Percentiles rank a stretch among this genome's conserved stretches.
Evolutionary conservation across 2,113 vertebrate species (phyloP).

Genomic region (Verasper variegatus): DNA sequence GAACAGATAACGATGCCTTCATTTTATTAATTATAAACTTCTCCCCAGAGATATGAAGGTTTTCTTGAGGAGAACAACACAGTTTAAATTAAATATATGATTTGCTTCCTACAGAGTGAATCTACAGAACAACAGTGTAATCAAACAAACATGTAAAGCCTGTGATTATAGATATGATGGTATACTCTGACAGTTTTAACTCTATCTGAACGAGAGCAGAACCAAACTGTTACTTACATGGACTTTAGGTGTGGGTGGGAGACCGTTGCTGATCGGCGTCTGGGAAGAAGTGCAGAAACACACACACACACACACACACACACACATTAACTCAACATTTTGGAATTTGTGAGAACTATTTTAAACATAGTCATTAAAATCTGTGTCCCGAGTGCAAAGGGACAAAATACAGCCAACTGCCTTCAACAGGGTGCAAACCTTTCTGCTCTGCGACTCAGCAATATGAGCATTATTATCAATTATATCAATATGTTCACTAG

Average conservation of each 20-base stretch:
- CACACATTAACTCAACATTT: too few relatives aligned
- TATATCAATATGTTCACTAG: too few relatives aligned
- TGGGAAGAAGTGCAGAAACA: constrained; percentile 53
- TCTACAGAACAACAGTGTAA: too few relatives aligned
- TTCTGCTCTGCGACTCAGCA: too few relatives aligned
- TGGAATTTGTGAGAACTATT: too few relatives aligned
- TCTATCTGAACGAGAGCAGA: neutral
- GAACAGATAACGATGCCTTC: too few relatives aligned
- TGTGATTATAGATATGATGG: neutral
- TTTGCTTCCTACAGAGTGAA: neutral
- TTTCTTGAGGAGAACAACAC: neutral
- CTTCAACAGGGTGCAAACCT: too few relatives aligned
- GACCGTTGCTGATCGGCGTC: constrained; percentile 96
- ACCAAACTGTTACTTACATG: constrained; percentile 87
- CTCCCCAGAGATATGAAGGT: neutral
- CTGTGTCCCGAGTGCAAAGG: too few relatives aligned
- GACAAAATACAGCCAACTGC: too few relatives aligned
- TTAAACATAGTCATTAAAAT: too few relatives aligned
- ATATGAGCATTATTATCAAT: too few relatives aligned
- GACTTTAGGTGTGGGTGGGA: constrained; percentile 98
- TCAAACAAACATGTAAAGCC: neutral
- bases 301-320: neutral
- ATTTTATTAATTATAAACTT: too few relatives aligned
- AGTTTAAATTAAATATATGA: neutral
- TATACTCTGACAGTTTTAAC: neutral